These are phyloP conservation scores for Apis florea DNA, from an alignment of 1,140 invertebrate genomes.

Conservation along the genomic window DNA sequence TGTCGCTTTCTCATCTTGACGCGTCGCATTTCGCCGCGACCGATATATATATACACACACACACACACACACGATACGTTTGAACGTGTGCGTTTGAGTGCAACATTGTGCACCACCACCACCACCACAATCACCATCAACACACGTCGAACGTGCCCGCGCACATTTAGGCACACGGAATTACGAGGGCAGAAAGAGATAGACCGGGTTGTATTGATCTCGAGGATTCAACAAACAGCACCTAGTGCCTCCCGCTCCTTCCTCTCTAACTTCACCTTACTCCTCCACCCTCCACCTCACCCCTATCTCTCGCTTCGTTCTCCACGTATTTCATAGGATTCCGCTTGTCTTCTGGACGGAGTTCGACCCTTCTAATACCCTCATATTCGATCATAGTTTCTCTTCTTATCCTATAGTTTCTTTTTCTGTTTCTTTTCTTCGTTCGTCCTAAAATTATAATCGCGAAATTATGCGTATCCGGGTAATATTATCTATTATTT, in stretches of 20 bases:
- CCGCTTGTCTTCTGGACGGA: conserved; percentile 51
- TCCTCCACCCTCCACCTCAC: conserved; percentile 55
- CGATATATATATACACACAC: no score
- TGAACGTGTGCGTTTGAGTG: no score
- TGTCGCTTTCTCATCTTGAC: conserved; percentile 24
- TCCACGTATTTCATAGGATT: conserved; percentile 60
- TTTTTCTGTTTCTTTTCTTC: background rate
- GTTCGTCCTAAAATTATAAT: no score
- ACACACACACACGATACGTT: no score
- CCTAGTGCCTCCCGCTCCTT: conserved; percentile 73
- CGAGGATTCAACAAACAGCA: conserved; percentile 78
- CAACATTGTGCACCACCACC: no score
- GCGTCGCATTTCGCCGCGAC: background rate
- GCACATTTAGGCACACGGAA: conserved; percentile 49
- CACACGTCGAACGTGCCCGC: conserved; percentile 22
- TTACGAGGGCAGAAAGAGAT: conserved; percentile 61
- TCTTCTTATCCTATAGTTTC: conserved; percentile 43
- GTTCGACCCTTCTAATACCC: conserved; percentile 43
- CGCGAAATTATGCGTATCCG: no score
- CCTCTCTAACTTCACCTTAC: conserved; percentile 59
- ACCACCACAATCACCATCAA: no score
- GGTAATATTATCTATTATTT: no score
- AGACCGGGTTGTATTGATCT: conserved; percentile 77
- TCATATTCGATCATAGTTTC: conserved; percentile 33
- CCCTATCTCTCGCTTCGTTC: conserved; percentile 45